Evolutionary conservation across 2,797 vertebrate species (phyloP).

Genomic region (Linurgus olivaceus): DNA sequence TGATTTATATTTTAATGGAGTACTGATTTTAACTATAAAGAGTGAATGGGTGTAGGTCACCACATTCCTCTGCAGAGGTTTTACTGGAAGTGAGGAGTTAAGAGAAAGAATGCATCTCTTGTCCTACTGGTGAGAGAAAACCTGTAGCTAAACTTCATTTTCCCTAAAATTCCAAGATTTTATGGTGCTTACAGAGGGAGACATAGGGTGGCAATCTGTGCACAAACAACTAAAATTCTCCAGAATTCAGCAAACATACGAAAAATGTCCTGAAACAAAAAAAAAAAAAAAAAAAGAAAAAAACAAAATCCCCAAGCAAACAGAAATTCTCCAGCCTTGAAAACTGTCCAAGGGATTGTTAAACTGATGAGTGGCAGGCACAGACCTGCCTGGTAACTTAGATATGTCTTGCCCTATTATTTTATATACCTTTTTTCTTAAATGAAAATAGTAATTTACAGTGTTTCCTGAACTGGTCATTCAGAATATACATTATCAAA

Average conservation of each 20-base stretch:
- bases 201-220: not conserved
- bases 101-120: not conserved
- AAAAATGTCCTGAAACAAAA: constrained; percentile 22
- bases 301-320: not conserved
- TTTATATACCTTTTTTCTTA: constrained; percentile 43
- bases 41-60: not conserved
- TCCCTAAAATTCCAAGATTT: not conserved
- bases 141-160: not conserved
- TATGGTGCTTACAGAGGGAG: not conserved
- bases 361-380: constrained; percentile 54
- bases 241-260: not conserved
- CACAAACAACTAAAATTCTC: not conserved
- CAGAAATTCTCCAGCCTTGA: not conserved
- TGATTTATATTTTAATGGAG: not conserved
- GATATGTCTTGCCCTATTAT: constrained; percentile 47
- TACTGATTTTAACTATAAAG: not conserved
- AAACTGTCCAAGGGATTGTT: constrained; percentile 25
- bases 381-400: constrained; percentile 50
- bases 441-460: constrained; percentile 70
- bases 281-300: not conserved
- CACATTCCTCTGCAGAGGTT: not conserved
- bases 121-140: not conserved
- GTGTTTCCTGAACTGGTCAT: constrained; percentile 65
- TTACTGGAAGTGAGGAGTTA: not conserved
- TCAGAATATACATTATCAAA: constrained; percentile 69